Base-by-base conservation (phyloP, 1,140 invertebrate species). In the Polypedilum vanderplanki region DNA sequence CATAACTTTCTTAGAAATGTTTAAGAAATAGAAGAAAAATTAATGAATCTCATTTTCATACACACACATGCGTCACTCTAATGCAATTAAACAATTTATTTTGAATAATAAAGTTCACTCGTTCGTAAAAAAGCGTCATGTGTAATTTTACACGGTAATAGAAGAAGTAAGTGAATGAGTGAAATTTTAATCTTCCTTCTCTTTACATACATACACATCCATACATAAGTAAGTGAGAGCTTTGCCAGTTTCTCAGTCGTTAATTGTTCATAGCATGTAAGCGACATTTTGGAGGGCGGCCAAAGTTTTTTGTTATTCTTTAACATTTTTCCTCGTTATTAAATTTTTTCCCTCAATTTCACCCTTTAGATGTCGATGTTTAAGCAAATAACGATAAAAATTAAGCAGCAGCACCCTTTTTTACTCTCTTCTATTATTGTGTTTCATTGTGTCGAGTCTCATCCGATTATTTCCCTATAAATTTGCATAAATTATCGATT, bases 171-270 rank as follows among this genome's bases (percentile, higher is more conserved):
- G n/a, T 46, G 41, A 46, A 46, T 8, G 41, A 15, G 15, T 10
- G 41, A 46, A 46, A 46, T 10, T 46, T 46, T 46, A 46, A 46
- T 46, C 41, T 46, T n/a, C n/a, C n/a, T n/a, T n/a, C n/a, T n/a
- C n/a, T 46, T 46, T 46, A 46, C 41, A 46, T 46, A 46, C 41
- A 46, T 46, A n/a, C n/a, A n/a, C n/a, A n/a, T n/a, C n/a, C n/a
- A n/a, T n/a, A n/a, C n/a, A n/a, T n/a, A n/a, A n/a, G n/a, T n/a
- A n/a, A n/a, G n/a, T n/a, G n/a, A n/a, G n/a, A n/a, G n/a, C n/a
- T n/a, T n/a, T n/a, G n/a, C n/a, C n/a, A n/a, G n/a, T n/a, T n/a
- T 46, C 15, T 46, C 9, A 46, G 41, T 46, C 41, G 15, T 46
- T 46, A 46, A 46, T 46, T 46, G 41, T 46, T 46, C 41, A 46